Percentiles rank a stretch among this genome's conserved stretches.
phyloP scores from a whole-genome alignment of 2,888 invertebrate species.

The Hipparchia semele region DNA sequence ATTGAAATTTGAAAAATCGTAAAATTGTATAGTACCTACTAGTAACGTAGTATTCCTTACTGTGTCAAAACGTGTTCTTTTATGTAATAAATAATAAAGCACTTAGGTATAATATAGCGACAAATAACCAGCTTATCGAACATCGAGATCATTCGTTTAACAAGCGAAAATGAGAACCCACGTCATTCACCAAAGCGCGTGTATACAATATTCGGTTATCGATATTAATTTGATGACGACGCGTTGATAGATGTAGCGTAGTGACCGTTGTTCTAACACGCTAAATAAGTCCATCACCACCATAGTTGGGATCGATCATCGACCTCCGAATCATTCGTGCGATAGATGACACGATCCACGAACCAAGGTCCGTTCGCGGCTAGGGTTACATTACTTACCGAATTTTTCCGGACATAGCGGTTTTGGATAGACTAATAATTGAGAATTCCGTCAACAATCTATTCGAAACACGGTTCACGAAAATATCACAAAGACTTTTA shows the following conservation, averaged over 20 bases:
- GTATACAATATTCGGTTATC: slow-evolving; percentile 10
- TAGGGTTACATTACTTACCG: neutral
- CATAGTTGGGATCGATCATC: slow-evolving; percentile 47
- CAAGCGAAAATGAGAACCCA: slow-evolving; percentile 13
- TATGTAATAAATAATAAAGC: no score
- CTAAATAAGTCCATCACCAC: slow-evolving; percentile 29
- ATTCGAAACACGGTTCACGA: no score
- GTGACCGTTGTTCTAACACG: slow-evolving; percentile 25
- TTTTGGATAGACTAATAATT: no score
- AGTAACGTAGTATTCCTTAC: no score
- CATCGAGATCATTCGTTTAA: neutral
- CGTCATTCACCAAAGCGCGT: slow-evolving; percentile 11
- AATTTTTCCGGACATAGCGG: neutral
- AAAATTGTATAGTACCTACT: no score
- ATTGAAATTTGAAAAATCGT: no score
- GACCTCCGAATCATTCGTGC: slow-evolving; percentile 60
- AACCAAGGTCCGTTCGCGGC: slow-evolving; percentile 40
- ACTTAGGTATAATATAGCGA: neutral
- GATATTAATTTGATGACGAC: slow-evolving; percentile 2
- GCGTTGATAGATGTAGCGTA: slow-evolving; percentile 18
- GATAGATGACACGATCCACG: slow-evolving; percentile 46
- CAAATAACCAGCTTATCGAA: neutral
- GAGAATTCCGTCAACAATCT: no score
- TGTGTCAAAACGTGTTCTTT: no score
- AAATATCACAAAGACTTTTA: no score